Base-by-base conservation (phyloP, 2,113 vertebrate genomes). In the Percina caprodes region DNA sequence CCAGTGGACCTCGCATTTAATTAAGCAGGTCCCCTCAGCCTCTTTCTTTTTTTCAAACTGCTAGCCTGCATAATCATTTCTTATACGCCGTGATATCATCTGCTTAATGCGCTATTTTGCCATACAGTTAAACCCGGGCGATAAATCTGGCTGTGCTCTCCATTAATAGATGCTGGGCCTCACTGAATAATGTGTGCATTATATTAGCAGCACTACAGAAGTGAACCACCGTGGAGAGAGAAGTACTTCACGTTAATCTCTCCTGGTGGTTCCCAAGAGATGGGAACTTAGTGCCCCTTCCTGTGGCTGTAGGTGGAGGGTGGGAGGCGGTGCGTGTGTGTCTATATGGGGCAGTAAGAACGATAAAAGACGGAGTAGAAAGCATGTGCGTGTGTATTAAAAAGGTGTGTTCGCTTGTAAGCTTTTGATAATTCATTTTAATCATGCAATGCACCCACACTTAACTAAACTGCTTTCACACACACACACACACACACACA, bases 21-120 rank as follows among this genome's bases (percentile, higher is more conserved):
- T 95, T 95, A 94, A 91, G 82, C 86, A 61, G 81, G 83, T 82
- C 79, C 81, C 87, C 85, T 90, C 88, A 91, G 82, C 82, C 79
- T 71, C 49, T 56, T 73, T 59, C 42, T 59, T 39, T 67, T 76
- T 67, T 86, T 88, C 80, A 86, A 84, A 79, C 86, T 88, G 84
- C 86, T 85, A 90, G 88, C 88, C 84, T 71, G 93, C 91, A 90
- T 94, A 95, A 94, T 96, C 88, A 94, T 95, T 95, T 90, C 89
- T 92, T 93, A 93, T 87, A 85, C 74, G 85, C 79, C 24, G 42
- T 84, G 90, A 95, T 95, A 95, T 95, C 93, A 96, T 95, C 94
- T 94, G 94, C 94, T 92, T 95, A 95, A 96, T 95, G 94, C 24
- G 92, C 93, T 94, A 93, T 95, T 95, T 95, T 94, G 93, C 93